These are phyloP conservation scores for Numenius arquata DNA, from an alignment of 2,113 vertebrate genomes.

Conservation along the genomic window DNA sequence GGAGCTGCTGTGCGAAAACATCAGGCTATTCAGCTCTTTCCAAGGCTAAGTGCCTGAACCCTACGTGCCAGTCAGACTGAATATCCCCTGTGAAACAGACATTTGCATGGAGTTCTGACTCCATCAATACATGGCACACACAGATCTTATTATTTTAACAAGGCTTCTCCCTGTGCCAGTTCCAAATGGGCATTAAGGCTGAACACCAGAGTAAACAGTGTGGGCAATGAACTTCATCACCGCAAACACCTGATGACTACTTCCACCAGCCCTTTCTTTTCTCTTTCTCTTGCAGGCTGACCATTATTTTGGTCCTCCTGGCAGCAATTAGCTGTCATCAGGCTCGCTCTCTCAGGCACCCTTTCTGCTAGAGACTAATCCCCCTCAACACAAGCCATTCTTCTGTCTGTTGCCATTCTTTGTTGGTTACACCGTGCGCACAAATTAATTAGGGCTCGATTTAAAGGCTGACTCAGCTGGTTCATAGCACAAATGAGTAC, in stretches of 20 bases:
- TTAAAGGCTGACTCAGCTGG: slow-evolving; percentile 35
- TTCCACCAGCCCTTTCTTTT: slow-evolving; percentile 21
- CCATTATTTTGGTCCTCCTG: slow-evolving; percentile 56
- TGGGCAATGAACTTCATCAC: slow-evolving; percentile 72
- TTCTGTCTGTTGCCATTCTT: slow-evolving; percentile 30
- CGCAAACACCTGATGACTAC: slow-evolving; percentile 71
- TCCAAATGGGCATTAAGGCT: slow-evolving; percentile 64
- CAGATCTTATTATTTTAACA: slow-evolving; percentile 66
- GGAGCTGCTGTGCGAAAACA: background rate
- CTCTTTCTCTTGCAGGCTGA: background rate
- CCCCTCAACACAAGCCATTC: background rate
- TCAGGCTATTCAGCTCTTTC: slow-evolving; percentile 18
- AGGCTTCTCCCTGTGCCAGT: slow-evolving; percentile 35
- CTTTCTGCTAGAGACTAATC: slow-evolving; percentile 17
- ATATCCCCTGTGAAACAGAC: background rate
- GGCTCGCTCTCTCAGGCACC: background rate
- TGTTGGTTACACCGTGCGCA: background rate
- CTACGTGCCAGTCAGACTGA: background rate
- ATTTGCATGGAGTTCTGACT: slow-evolving; percentile 36
- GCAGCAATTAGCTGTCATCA: slow-evolving; percentile 63
- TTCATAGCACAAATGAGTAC: slow-evolving; percentile 19
- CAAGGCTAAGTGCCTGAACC: background rate
- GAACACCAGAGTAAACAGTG: slow-evolving; percentile 60
- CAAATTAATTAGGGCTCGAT: slow-evolving; percentile 30
- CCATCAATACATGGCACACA: slow-evolving; percentile 24